A percentile compares a stretch with the other conserved stretches of the same genome.
Conservation (phyloP, 2,113 vertebrate species). For the Nerophis lumbriciformis region DNA sequence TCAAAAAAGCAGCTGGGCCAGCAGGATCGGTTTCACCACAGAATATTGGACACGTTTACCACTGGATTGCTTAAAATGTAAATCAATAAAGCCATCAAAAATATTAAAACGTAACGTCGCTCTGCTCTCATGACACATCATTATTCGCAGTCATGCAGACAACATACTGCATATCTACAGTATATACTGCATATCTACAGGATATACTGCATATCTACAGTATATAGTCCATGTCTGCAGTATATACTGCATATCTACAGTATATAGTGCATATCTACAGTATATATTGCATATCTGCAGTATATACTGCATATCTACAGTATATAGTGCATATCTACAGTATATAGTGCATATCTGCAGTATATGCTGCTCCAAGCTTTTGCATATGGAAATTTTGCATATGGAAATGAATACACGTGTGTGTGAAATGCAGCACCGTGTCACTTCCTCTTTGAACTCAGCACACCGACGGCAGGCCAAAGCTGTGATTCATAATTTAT, state of each 20-base stretch:
- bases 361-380: too few relatives aligned
- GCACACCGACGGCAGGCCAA: conserved; percentile 16
- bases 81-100: conserved; percentile 5
- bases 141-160: neutral
- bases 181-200: too few relatives aligned
- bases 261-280: too few relatives aligned
- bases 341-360: too few relatives aligned
- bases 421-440: neutral
- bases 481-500: conserved; percentile 58
- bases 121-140: neutral
- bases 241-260: too few relatives aligned
- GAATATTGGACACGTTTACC: neutral
- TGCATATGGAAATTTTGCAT: neutral
- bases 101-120: neutral
- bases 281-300: too few relatives aligned
- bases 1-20: conserved; percentile 34
- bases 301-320: too few relatives aligned
- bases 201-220: too few relatives aligned
- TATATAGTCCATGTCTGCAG: too few relatives aligned
- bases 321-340: too few relatives aligned
- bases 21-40: conserved; percentile 15
- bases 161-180: too few relatives aligned
- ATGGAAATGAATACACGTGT: neutral
- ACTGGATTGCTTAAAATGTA: conserved; percentile 1
- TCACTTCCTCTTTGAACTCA: conserved; percentile 43